Evolutionary conservation across 2,888 invertebrate genomes (phyloP), one percentile per base, ranked within the genome.

Genomic region (Embidobia sp.): DNA sequence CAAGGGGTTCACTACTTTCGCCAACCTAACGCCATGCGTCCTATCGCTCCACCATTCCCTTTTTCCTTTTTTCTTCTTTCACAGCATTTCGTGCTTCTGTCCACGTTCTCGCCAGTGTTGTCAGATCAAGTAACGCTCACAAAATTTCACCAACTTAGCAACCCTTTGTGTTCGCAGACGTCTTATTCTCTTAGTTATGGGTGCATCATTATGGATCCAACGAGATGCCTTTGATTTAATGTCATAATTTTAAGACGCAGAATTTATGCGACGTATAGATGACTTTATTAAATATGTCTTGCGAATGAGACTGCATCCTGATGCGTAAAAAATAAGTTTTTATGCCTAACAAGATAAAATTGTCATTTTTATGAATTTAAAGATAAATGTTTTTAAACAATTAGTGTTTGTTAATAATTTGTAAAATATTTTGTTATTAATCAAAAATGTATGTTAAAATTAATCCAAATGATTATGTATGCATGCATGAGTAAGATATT

Each of bases 21-120:
- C 78, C 79, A 74, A 19, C 76, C 59, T 69, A 61, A 74, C 70
- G 61, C 78, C 74, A 59, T 63, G 46, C 73, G 57, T 64, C 69
- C 42, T 57, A 40, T 72, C 67, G 33, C 42, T 72, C 29, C 63
- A 27, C 40, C 59, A 4, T 55, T 35, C 13, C 11, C 19, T 37
- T 70, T 40, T 37, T 67, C 11, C 51, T 42, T 46, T 57, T 67
- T 44, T 63, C 46, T 49, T 49, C 59, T 46, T 70, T 35, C 55
- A 35, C 55, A 57, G 66, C 70, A 29, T 72, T 73, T 70, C 66
- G 66, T 79, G 70, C 74, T 77, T 66, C 61, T 64, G 69, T 70
- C 77, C 77, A 64, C 53, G 67, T 73, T 76, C 66, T 73, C 64
- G 67, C 72, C 77, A 77, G 70, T 66, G 70, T 77, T 77, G 66